Percentiles rank a stretch among this genome's conserved stretches.
Conservation (phyloP, 2,797 vertebrate species). For the Eremophila alpestris region DNA sequence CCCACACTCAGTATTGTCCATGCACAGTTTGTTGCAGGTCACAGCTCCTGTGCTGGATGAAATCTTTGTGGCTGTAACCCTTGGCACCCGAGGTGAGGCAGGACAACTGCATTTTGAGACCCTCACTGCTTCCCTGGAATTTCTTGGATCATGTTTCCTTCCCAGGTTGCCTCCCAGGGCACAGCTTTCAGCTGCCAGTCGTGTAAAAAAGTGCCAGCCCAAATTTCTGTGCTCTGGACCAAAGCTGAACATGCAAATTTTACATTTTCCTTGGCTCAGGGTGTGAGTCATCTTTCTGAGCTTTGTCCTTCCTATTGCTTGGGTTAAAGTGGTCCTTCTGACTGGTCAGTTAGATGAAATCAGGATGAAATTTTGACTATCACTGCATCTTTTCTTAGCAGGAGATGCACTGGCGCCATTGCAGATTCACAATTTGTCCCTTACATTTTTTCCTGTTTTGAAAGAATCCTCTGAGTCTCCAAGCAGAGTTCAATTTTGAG, state of each 20-base stretch:
- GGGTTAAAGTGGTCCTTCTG: background rate
- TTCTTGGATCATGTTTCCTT: background rate
- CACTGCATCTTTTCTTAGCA: background rate
- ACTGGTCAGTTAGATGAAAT: background rate
- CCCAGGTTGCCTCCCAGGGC: background rate
- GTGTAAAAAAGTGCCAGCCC: background rate
- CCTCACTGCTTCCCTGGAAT: background rate
- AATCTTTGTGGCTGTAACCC: background rate
- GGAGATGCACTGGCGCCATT: accelerated
- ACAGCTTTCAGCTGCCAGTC: background rate
- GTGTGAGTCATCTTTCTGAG: background rate
- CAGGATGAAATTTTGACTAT: background rate
- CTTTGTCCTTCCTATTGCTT: background rate
- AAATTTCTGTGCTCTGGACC: background rate
- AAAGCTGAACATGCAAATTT: background rate
- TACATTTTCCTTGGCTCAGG: background rate
- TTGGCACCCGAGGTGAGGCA: background rate
- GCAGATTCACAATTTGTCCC: background rate
- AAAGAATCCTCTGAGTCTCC: background rate
- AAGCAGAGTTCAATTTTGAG: background rate
- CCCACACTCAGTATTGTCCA: background rate
- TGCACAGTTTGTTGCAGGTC: background rate
- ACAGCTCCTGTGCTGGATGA: background rate
- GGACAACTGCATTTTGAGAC: background rate
- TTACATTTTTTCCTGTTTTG: background rate